Conservation (phyloP, 2,888 invertebrate species). For the Harmothoe impar region DNA sequence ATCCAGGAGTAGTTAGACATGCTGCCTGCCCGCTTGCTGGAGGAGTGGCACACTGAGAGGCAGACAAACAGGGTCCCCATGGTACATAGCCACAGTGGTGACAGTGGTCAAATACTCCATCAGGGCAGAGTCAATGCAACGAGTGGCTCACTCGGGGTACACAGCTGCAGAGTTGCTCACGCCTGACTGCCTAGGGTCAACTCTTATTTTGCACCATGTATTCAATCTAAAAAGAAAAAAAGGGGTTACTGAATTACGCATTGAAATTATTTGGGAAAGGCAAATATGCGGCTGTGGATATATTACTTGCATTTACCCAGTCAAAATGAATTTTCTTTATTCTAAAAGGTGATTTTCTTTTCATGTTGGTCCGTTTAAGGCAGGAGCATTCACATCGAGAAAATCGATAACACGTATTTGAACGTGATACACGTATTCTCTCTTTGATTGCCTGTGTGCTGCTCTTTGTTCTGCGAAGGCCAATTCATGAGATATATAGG, state of each 20-base stretch:
- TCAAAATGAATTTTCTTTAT: no score
- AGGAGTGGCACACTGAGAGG: not conserved
- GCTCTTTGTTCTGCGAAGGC: not conserved
- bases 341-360: no score
- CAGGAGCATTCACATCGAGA: no score
- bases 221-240: constrained; percentile 6
- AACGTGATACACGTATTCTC: no score
- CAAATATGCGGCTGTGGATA: no score
- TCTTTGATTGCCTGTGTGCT: no score
- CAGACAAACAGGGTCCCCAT: constrained; percentile 27
- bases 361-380: no score
- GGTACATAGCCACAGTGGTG: not conserved
- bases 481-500: not conserved
- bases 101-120: constrained; percentile 55
- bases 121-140: not conserved
- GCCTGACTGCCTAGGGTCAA: not conserved
- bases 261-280: not conserved
- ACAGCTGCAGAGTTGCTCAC: not conserved
- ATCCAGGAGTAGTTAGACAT: not conserved
- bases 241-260: not conserved
- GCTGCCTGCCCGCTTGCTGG: not conserved
- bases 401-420: no score
- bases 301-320: no score
- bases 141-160: not conserved
- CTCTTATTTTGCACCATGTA: not conserved